Evolutionary conservation across 1,140 invertebrate genomes (phyloP), one percentile per base, ranked within the genome.

Genomic region (Protaetia brevitarsis): DNA sequence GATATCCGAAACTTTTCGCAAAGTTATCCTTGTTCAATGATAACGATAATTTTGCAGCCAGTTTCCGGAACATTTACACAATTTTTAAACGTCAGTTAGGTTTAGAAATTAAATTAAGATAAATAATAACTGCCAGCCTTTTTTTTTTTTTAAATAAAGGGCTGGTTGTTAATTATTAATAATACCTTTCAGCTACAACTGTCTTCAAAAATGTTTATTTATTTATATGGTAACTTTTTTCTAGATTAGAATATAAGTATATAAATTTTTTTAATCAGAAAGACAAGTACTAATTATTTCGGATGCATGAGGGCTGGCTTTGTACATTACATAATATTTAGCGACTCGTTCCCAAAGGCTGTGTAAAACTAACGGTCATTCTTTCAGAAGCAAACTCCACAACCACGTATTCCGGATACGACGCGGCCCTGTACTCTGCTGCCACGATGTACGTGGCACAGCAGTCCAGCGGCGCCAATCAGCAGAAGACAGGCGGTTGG

Each of bases 371-470:
- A 23, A 23, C 0, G 26, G 16, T 51, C 26, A 23, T 51, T 10
- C 26, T 66, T 66, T 56, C 58, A 75, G 73, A 74, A 72, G 82
- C 85, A 70, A 83, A 87, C 65, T 85, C 84, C 66, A 85, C 82
- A 71, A 85, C 87, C 65, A 87, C 86, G 71, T 92, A 88, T 81
- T 86, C 87, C 76, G 90, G 89, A 76, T 93, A 95, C 83, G 93
- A 95, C 85, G 90, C 93, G 76, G 94, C 94, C 72, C 84, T 96
- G 62, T 96, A 96, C 83, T 94, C 92, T 82, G 93, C 94, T 74
- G 93, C 93, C 68, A 93, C 91, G 68, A 92, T 92, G 86, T 96
- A 95, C 80, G 92, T 95, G 72, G 91, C 92, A 71, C 93, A 94
- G 80, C 92, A 83, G 77, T 83, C 84, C 70, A 84, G 83, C 68